These are phyloP conservation scores for Australoheros facetus DNA, from an alignment of 2,797 vertebrate genomes.

Conservation along the genomic window DNA sequence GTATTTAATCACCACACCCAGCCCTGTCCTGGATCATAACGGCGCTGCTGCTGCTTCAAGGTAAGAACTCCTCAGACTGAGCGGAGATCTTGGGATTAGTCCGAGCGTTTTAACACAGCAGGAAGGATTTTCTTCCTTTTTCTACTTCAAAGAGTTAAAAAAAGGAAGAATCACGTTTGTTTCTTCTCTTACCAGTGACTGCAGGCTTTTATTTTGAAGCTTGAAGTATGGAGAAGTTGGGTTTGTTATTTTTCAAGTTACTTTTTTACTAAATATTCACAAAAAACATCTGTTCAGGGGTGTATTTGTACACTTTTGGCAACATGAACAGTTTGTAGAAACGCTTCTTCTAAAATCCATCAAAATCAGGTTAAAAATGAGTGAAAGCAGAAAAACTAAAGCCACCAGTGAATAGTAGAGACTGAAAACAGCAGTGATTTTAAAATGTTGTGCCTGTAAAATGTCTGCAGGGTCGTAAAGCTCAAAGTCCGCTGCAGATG, in stretches of 20 bases:
- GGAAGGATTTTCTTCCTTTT: neutral
- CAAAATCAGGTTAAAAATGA: neutral
- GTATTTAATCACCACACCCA: conserved; percentile 74
- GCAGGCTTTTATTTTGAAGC: conserved; percentile 28
- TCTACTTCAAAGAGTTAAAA: neutral
- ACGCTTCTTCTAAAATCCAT: neutral
- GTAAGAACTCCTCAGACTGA: conserved; percentile 43
- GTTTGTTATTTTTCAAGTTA: neutral
- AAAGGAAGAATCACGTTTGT: fast-evolving
- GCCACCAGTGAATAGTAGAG: neutral
- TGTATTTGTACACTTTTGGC: neutral
- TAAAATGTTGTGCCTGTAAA: neutral
- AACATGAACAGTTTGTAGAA: neutral
- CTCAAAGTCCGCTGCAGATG: neutral
- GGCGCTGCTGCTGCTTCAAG: conserved; percentile 52
- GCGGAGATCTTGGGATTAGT: neutral
- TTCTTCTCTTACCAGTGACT: neutral
- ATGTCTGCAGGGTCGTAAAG: neutral
- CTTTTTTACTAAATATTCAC: neutral
- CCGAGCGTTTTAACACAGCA: neutral
- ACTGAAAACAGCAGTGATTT: neutral
- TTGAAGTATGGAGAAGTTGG: neutral
- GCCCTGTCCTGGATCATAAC: conserved; percentile 41
- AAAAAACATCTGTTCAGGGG: neutral
- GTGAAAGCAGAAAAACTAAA: neutral